phyloP scores from a whole-genome alignment of 2,113 vertebrate genomes.

The Poeciliopsis turrubarensis region DNA sequence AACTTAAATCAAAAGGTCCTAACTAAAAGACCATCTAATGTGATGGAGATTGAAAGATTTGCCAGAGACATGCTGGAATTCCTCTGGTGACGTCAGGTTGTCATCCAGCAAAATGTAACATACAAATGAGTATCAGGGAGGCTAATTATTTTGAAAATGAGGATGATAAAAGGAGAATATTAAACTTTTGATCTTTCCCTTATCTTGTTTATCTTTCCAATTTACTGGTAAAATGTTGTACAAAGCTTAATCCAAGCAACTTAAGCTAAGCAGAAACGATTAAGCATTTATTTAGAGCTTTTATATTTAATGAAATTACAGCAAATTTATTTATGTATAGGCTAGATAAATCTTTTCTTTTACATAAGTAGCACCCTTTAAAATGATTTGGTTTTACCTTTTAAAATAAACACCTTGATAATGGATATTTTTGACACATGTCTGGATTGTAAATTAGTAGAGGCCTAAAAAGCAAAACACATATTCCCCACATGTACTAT shows the following conservation, averaged over 20 bases:
- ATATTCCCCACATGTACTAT: neutral
- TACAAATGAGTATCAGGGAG: no score
- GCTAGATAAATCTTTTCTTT: neutral
- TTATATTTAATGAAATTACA: neutral
- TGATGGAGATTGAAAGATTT: no score
- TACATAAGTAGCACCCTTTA: neutral
- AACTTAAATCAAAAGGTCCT: neutral
- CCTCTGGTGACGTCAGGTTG: neutral
- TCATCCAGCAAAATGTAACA: neutral
- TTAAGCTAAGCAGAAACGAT: constrained; percentile 7
- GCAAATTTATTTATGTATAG: neutral
- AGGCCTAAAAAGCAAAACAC: neutral
- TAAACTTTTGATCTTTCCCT: constrained; percentile 4
- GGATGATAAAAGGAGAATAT: neutral
- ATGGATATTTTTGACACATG: neutral
- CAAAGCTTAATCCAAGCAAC: constrained; percentile 12
- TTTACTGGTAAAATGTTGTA: neutral
- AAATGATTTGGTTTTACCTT: neutral
- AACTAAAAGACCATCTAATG: no score
- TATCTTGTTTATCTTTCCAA: constrained; percentile 1
- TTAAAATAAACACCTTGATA: neutral
- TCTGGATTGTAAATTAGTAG: neutral
- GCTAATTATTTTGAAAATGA: neutral
- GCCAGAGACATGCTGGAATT: no score
- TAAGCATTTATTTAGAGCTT: constrained; percentile 9